A percentile compares a stretch with the other conserved stretches of the same genome.
These are phyloP conservation scores for Pangasius mekongensis DNA, from an alignment of 2,797 vertebrate species.

Conservation along the genomic window DNA sequence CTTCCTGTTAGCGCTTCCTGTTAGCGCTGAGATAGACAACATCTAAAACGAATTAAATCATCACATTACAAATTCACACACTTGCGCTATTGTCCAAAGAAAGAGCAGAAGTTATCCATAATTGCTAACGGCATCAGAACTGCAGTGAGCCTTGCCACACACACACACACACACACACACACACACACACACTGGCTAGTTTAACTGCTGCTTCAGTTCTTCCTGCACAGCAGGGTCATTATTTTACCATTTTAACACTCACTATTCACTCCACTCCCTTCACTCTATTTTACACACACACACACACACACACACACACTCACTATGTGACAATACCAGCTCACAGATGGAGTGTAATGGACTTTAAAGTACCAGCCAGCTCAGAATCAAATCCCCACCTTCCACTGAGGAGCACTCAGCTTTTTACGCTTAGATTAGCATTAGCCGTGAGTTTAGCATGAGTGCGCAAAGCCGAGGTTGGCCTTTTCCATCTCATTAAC, in stretches of 20 bases:
- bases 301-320: slow-evolving; percentile 20
- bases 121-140: not conserved
- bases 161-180: not conserved
- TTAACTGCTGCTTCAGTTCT: slow-evolving; percentile 62
- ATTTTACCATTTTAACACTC: slow-evolving; percentile 72
- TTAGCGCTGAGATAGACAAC: not conserved
- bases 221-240: slow-evolving; percentile 69
- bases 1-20: not conserved
- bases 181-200: not conserved
- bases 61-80: slow-evolving; percentile 14
- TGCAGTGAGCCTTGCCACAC: slow-evolving; percentile 4
- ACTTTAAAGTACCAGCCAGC: slow-evolving; percentile 28
- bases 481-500: slow-evolving; percentile 56
- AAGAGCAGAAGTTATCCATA: not conserved
- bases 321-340: slow-evolving; percentile 41
- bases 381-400: slow-evolving; percentile 35
- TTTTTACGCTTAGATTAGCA: slow-evolving; percentile 17
- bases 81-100: not conserved
- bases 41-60: not conserved
- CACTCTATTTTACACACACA: slow-evolving; percentile 44
- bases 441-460: slow-evolving; percentile 8
- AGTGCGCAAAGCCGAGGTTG: slow-evolving; percentile 52
- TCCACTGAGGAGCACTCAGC: slow-evolving; percentile 30
- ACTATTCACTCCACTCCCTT: slow-evolving; percentile 50
- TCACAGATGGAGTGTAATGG: slow-evolving; percentile 34